A percentile compares a stretch with the other conserved stretches of the same genome.
Conservation (phyloP, 2,797 vertebrate genomes). For the Botia almorhae region DNA sequence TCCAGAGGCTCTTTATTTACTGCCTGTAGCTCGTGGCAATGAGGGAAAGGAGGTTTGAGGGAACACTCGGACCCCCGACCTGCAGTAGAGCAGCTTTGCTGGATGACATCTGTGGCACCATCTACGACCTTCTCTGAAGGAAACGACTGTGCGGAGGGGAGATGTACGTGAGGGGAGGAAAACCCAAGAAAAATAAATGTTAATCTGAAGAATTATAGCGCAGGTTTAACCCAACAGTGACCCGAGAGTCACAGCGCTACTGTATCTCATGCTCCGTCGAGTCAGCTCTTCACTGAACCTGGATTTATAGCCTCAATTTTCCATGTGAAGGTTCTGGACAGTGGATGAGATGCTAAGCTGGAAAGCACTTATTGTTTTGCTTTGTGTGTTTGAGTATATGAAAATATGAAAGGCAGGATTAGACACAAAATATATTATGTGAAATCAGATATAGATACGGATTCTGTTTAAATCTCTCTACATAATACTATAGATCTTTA, state of each 20-base stretch:
- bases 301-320: slow-evolving; percentile 62
- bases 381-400: slow-evolving; percentile 48
- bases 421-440: background rate
- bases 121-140: slow-evolving; percentile 25
- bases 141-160: slow-evolving; percentile 46
- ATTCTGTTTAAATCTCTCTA: background rate
- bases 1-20: slow-evolving; percentile 61
- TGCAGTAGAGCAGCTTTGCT: slow-evolving; percentile 42
- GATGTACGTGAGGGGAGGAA: slow-evolving; percentile 33
- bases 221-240: slow-evolving; percentile 51
- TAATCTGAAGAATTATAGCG: slow-evolving; percentile 58
- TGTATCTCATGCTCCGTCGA: slow-evolving; percentile 53
- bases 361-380: slow-evolving; percentile 38
- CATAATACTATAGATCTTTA: background rate
- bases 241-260: slow-evolving; percentile 54
- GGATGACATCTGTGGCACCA: slow-evolving; percentile 27
- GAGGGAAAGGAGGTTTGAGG: slow-evolving; percentile 54
- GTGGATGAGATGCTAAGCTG: slow-evolving; percentile 12
- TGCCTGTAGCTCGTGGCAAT: slow-evolving; percentile 56
- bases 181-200: slow-evolving; percentile 59
- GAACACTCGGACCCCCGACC: slow-evolving; percentile 46
- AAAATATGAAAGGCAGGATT: background rate
- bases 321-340: slow-evolving; percentile 56
- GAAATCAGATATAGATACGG: background rate
- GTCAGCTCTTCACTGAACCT: slow-evolving; percentile 44